Evolutionary conservation across 2,888 invertebrate species (phyloP).

Genomic region (Scaptomyza reducta): DNA sequence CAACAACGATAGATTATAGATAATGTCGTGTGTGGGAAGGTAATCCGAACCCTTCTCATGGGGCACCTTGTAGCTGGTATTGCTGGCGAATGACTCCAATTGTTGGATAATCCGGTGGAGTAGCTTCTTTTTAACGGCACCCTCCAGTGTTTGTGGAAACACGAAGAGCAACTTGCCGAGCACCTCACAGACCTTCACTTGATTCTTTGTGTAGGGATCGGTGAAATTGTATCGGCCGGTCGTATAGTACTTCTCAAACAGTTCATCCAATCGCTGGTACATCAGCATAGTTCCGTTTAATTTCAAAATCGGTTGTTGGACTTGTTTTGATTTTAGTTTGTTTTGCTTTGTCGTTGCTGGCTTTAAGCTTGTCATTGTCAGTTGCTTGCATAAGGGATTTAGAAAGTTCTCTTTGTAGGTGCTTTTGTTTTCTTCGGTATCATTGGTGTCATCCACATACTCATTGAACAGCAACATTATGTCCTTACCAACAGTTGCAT

Average conservation of each 20-base stretch:
- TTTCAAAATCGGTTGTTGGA: background rate
- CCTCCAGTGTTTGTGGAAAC: conserved; percentile 62
- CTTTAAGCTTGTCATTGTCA: background rate
- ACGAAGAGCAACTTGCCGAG: conserved; percentile 76
- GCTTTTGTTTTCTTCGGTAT: conserved; percentile 1
- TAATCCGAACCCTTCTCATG: conserved; percentile 77
- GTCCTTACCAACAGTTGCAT: background rate
- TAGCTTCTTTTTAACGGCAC: conserved; percentile 69
- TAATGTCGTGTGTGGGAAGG: conserved; percentile 72
- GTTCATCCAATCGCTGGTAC: conserved; percentile 45
- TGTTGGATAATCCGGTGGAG: conserved; percentile 67
- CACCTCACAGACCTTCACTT: conserved; percentile 71
- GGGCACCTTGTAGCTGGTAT: conserved; percentile 57
- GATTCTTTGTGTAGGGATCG: conserved; percentile 46
- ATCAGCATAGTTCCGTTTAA: background rate
- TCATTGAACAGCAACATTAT: conserved; percentile 42
- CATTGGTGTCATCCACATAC: conserved; percentile 4
- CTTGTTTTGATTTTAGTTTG: background rate
- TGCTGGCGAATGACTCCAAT: conserved; percentile 71
- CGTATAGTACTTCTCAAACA: conserved; percentile 68
- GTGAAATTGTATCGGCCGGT: conserved; percentile 61
- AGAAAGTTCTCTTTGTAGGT: conserved; percentile 12
- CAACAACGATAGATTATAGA: conserved; percentile 74
- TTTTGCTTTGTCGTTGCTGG: background rate
- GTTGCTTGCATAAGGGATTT: background rate